phyloP scores from a whole-genome alignment of 2,888 invertebrate genomes.

The Aspidiotus destructor region DNA sequence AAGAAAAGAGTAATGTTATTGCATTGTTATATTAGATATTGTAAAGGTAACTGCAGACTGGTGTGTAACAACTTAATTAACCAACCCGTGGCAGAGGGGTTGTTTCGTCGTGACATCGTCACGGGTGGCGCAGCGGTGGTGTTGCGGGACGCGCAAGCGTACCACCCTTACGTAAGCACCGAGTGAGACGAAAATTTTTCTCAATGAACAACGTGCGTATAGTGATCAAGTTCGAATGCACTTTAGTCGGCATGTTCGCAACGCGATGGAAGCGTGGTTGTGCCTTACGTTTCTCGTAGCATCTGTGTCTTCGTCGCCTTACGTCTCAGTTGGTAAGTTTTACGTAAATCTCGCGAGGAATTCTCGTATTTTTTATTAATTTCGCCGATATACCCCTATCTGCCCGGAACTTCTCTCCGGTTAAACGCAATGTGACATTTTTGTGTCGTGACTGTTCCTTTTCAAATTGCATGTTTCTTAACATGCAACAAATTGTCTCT shows the following conservation, averaged over 20 bases:
- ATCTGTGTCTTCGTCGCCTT: constrained; percentile 18
- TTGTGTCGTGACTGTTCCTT: too few species aligned
- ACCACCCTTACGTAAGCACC: background rate
- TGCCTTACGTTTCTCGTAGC: constrained; percentile 25
- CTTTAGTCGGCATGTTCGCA: constrained; percentile 31
- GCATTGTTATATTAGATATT: constrained; percentile 19
- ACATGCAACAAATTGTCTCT: too few species aligned
- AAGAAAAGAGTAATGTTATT: constrained; percentile 30
- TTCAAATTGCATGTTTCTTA: too few species aligned
- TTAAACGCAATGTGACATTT: too few species aligned
- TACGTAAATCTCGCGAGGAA: constrained; percentile 6
- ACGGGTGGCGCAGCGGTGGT: constrained; percentile 13
- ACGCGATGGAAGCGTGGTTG: constrained; percentile 31
- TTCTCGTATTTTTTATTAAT: too few species aligned
- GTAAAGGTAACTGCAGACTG: constrained; percentile 5
- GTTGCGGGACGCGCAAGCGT: background rate
- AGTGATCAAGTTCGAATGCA: constrained; percentile 14
- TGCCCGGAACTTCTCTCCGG: too few species aligned
- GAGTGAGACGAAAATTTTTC: too few species aligned
- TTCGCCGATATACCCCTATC: too few species aligned
- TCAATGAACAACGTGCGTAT: too few species aligned
- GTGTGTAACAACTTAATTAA: constrained; percentile 32
- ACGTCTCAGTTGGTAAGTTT: constrained; percentile 27
- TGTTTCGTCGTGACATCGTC: constrained; percentile 18
- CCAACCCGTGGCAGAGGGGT: constrained; percentile 5